phyloP scores from a whole-genome alignment of 1,140 invertebrate genomes.

The Drosophila baimaii region DNA sequence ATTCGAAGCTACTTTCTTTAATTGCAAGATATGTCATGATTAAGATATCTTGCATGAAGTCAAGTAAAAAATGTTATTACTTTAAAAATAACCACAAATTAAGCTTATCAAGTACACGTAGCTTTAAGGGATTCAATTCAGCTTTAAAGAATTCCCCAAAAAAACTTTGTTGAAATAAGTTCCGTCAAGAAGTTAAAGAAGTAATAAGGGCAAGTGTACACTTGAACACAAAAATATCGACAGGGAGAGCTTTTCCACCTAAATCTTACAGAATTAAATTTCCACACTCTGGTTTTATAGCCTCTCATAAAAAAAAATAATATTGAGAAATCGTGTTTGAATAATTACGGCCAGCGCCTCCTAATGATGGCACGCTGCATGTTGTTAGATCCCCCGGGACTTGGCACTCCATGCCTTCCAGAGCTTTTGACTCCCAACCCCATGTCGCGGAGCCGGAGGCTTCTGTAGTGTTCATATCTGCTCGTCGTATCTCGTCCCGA shows the following conservation, averaged over 20 bases:
- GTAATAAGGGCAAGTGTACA: no score
- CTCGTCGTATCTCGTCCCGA: conserved; percentile 5
- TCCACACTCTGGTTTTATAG: neutral
- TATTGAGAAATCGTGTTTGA: conserved; percentile 1
- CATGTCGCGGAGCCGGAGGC: neutral
- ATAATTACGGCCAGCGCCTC: conserved; percentile 17
- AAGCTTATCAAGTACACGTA: neutral
- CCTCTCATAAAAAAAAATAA: neutral
- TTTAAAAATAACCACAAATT: no score
- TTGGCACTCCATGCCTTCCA: neutral
- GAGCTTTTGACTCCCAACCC: neutral
- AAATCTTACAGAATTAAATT: neutral
- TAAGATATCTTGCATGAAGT: neutral
- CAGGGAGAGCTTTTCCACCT: neutral
- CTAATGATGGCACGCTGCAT: conserved; percentile 21
- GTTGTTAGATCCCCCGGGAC: neutral
- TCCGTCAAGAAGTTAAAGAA: no score
- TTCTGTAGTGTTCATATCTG: neutral
- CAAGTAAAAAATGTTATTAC: no score
- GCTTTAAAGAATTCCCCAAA: no score
- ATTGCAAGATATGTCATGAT: neutral
- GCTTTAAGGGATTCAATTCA: neutral
- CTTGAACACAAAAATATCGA: neutral
- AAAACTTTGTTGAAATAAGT: no score
- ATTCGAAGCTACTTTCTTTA: neutral